Evolutionary conservation across 2,113 vertebrate species (phyloP).

Genomic region (Campylorhamphus procurvoides): DNA sequence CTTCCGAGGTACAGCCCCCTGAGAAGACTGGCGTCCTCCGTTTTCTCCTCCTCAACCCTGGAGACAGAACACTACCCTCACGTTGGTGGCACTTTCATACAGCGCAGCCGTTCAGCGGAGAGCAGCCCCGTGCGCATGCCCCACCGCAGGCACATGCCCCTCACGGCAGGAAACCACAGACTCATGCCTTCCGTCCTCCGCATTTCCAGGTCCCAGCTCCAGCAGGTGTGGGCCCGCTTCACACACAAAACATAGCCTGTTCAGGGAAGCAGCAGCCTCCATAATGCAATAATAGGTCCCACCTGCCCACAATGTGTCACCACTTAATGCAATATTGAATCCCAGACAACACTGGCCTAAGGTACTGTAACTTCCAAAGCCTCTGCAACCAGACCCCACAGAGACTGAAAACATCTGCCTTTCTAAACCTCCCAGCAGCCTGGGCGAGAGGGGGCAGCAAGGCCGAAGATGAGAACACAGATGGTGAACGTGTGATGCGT

Average conservation of each 20-base stretch:
- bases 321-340: constrained; percentile 72
- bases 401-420: constrained; percentile 48
- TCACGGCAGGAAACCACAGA: constrained; percentile 88
- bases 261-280: constrained; percentile 72
- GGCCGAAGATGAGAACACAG: constrained; percentile 32
- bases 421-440: constrained; percentile 23
- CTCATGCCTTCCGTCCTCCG: constrained; percentile 94
- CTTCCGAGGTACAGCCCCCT: constrained; percentile 95
- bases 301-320: constrained; percentile 63
- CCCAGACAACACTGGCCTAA: constrained; percentile 70
- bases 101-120: constrained; percentile 98
- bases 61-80: constrained; percentile 98
- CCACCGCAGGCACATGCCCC: constrained; percentile 81
- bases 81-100: constrained; percentile 90
- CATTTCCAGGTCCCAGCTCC: constrained; percentile 91
- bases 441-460: not conserved
- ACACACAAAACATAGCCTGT: constrained; percentile 94
- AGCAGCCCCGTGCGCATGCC: constrained; percentile 94
- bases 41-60: constrained; percentile 98
- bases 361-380: constrained; percentile 73
- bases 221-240: constrained; percentile 96
- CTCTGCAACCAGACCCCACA: constrained; percentile 39
- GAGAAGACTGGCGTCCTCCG: constrained; percentile 97
- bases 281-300: constrained; percentile 82
- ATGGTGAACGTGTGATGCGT: not conserved